Conservation (phyloP, 2,113 vertebrate genomes). For the Marcusenius ussheri region DNA sequence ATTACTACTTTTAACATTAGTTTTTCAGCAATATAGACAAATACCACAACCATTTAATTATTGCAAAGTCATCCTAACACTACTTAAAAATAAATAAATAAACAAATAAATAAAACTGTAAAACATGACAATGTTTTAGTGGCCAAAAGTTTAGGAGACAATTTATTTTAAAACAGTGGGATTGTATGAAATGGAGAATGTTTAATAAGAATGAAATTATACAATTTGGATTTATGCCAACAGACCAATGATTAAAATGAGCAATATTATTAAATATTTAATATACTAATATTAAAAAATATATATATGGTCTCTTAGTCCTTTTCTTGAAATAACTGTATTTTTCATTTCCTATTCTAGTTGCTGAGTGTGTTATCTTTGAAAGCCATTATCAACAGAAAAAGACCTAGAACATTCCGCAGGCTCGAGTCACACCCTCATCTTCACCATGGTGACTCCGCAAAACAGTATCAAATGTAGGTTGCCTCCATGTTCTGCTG, state of each 20-base stretch:
- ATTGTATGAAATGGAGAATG: not conserved
- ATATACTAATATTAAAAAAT: not conserved
- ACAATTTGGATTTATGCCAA: not conserved
- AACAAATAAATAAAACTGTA: not conserved
- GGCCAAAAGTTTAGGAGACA: not conserved
- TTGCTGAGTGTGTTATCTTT: not conserved
- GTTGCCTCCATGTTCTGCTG: slow-evolving; percentile 42
- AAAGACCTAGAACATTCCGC: slow-evolving; percentile 50
- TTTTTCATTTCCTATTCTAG: not conserved
- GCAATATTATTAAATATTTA: not conserved
- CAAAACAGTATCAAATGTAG: slow-evolving; percentile 31
- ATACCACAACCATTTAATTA: not conserved
- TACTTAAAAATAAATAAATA: not conserved
- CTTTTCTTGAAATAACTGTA: not conserved
- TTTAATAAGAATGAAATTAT: not conserved
- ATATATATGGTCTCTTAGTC: not conserved
- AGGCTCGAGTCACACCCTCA: slow-evolving; percentile 59
- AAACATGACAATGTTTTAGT: not conserved
- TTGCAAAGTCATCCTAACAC: not conserved
- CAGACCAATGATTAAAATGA: not conserved
- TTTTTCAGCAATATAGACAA: not conserved
- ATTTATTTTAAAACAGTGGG: not conserved
- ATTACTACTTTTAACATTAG: not conserved
- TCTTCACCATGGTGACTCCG: slow-evolving; percentile 42
- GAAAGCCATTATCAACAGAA: not conserved